Evolutionary conservation across 2,888 invertebrate species (phyloP).

Genomic region (Drosophila villosipedis): DNA sequence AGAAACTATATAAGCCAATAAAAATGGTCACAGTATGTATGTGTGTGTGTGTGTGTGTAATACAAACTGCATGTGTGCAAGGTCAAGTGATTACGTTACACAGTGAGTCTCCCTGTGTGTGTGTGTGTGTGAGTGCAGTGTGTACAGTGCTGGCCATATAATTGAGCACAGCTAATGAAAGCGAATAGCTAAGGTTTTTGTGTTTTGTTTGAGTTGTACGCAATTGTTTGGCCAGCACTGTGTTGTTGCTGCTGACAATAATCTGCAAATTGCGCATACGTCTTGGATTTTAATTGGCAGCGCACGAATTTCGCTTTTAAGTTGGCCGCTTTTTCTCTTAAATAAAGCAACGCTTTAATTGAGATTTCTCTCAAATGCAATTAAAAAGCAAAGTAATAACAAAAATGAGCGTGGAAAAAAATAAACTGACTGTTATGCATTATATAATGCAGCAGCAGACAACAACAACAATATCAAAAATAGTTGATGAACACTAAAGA

Average conservation of each 20-base stretch:
- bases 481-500: not conserved
- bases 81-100: slow-evolving; percentile 73
- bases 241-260: not conserved
- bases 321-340: slow-evolving; percentile 23
- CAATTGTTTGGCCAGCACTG: not conserved
- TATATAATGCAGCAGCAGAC: slow-evolving; percentile 1
- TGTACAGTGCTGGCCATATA: slow-evolving; percentile 7
- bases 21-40: slow-evolving; percentile 26
- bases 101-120: slow-evolving; percentile 1
- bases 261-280: slow-evolving; percentile 4
- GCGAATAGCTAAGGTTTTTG: not conserved
- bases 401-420: not conserved
- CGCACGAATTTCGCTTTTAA: slow-evolving; percentile 43
- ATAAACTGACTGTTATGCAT: not conserved
- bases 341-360: slow-evolving; percentile 52
- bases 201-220: not conserved
- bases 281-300: slow-evolving; percentile 60
- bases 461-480: slow-evolving; percentile 30
- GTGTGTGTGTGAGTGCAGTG: slow-evolving; percentile 3
- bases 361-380: slow-evolving; percentile 51
- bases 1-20: slow-evolving; percentile 57
- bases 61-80: slow-evolving; percentile 67
- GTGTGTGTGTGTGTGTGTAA: slow-evolving; percentile 35
- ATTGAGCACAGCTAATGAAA: not conserved
- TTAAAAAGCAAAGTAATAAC: slow-evolving; percentile 12